Evolutionary conservation across 2,797 vertebrate species (phyloP).

Genomic region (Muscicapa comitata): DNA sequence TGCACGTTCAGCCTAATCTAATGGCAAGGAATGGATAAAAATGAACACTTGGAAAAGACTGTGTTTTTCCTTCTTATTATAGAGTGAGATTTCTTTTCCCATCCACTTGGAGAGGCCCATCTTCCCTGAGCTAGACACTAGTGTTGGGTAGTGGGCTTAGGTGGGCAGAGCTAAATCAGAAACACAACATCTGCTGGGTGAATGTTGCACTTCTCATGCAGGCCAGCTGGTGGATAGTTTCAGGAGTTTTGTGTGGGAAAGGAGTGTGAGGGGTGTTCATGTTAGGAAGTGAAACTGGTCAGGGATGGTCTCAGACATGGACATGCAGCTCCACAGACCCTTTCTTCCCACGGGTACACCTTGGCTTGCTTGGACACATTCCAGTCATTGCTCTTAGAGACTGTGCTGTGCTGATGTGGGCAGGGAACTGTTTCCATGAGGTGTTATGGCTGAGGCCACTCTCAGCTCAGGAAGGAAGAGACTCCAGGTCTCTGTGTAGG

Average conservation of each 20-base stretch:
- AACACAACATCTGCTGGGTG: neutral
- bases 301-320: neutral
- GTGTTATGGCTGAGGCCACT: neutral
- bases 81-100: neutral
- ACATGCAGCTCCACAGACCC: neutral
- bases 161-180: neutral
- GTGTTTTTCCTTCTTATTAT: neutral
- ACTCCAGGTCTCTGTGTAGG: neutral
- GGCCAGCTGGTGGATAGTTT: neutral
- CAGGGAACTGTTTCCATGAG: neutral
- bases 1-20: neutral
- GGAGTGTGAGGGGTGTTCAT: neutral
- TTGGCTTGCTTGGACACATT: neutral
- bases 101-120: neutral
- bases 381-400: accelerated
- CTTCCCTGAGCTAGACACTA: neutral
- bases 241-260: neutral
- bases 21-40: neutral
- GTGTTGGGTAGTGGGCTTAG: neutral
- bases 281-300: neutral
- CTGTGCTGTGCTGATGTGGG: neutral
- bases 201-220: neutral
- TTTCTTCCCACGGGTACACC: accelerated
- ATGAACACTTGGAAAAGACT: neutral
- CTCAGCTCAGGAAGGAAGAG: neutral